Evolutionary conservation across 2,797 vertebrate genomes (phyloP).

Genomic region (Fistularia tabacaria): DNA sequence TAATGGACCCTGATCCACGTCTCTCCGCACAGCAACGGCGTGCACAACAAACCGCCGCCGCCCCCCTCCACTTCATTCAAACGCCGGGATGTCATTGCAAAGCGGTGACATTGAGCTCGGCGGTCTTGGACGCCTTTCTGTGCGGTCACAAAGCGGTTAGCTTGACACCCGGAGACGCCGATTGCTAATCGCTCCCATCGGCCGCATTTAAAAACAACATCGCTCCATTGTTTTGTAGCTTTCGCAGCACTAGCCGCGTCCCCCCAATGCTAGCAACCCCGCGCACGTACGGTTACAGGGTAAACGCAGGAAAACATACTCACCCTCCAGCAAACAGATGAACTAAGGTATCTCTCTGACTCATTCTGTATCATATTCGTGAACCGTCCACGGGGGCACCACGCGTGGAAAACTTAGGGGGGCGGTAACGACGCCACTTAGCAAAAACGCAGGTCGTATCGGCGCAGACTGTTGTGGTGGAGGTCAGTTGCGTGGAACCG

Average conservation of each 20-base stretch:
- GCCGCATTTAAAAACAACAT: too few species aligned
- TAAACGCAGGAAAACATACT: constrained; percentile 46
- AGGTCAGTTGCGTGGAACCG: constrained; percentile 60
- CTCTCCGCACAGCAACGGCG: too few species aligned
- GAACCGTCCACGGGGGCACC: constrained; percentile 65
- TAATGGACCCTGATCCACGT: too few species aligned
- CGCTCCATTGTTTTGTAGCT: too few species aligned
- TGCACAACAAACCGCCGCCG: background rate
- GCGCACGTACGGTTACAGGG: too few species aligned
- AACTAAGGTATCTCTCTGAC: constrained; percentile 94
- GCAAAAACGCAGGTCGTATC: constrained; percentile 4
- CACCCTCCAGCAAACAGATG: constrained; percentile 98
- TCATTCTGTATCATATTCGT: constrained; percentile 92
- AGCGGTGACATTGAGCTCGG: constrained; percentile 33
- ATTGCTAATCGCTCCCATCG: too few species aligned
- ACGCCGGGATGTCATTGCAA: constrained; percentile 26
- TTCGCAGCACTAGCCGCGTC: too few species aligned
- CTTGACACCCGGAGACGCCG: too few species aligned
- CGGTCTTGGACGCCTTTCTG: background rate
- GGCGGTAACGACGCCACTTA: constrained; percentile 15
- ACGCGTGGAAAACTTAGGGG: constrained; percentile 23
- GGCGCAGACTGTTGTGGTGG: constrained; percentile 44
- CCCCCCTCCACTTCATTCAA: constrained; percentile 16
- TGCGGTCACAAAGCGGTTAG: too few species aligned
- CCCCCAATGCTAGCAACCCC: too few species aligned